Evolutionary conservation across 2,888 invertebrate species (phyloP).

Genomic region (Ferdinandea cuprea): DNA sequence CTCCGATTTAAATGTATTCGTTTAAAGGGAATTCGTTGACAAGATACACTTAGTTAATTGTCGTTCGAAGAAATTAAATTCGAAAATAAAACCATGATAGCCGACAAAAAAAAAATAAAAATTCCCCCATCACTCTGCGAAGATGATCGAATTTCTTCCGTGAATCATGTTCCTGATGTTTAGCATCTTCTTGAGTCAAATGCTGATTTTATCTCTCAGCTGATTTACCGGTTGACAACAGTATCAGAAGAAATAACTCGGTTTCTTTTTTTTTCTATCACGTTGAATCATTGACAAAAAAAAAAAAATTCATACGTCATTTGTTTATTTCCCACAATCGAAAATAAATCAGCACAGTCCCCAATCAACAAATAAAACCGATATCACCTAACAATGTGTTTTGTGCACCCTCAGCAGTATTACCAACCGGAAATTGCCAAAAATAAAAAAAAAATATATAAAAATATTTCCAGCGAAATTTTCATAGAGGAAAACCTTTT

Average conservation of each 20-base stretch:
- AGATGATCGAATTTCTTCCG: slow-evolving; percentile 2
- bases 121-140: too few species aligned
- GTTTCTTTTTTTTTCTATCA: too few species aligned
- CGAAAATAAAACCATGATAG: too few species aligned
- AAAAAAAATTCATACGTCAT: slow-evolving; percentile 28
- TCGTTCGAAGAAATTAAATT: too few species aligned
- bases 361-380: slow-evolving; percentile 71
- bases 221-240: slow-evolving; percentile 24
- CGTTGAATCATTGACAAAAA: slow-evolving; percentile 22
- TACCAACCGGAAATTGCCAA: slow-evolving; percentile 59
- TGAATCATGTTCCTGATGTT: slow-evolving; percentile 4
- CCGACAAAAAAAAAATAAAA: too few species aligned
- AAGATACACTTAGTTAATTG: too few species aligned
- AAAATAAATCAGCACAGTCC: slow-evolving; percentile 38
- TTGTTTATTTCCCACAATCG: slow-evolving; percentile 36
- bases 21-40: too few species aligned
- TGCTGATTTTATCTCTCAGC: not conserved
- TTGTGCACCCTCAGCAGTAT: slow-evolving; percentile 62
- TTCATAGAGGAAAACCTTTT: slow-evolving; percentile 55
- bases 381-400: slow-evolving; percentile 57
- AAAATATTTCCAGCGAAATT: slow-evolving; percentile 49
- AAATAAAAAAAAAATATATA: slow-evolving; percentile 51
- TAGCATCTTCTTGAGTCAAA: slow-evolving; percentile 2
- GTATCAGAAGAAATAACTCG: not conserved
- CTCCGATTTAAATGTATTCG: too few species aligned